Percentiles rank a stretch among this genome's conserved stretches.
Evolutionary conservation across 2,113 vertebrate genomes (phyloP).

Genomic region (Sterna hirundo): DNA sequence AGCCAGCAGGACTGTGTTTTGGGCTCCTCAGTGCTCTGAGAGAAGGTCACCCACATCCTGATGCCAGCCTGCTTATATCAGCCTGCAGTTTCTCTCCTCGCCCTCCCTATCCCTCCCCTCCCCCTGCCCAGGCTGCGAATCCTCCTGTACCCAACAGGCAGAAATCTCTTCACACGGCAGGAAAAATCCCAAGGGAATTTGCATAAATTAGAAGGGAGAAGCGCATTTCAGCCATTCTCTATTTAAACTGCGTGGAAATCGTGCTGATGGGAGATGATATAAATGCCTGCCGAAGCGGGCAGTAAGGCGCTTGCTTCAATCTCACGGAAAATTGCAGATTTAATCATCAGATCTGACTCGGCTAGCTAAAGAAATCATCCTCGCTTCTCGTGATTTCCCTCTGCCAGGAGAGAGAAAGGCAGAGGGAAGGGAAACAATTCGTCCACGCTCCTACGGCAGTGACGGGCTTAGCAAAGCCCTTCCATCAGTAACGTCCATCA

Average conservation of each 20-base stretch:
- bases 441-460: rapidly evolving
- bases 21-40: background rate
- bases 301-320: background rate
- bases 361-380: constrained; percentile 3
- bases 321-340: background rate
- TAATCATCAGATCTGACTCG: constrained; percentile 28
- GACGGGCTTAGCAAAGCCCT: background rate
- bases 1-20: background rate
- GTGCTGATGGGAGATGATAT: background rate
- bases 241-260: constrained; percentile 13
- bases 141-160: background rate
- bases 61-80: background rate
- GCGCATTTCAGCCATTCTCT: background rate
- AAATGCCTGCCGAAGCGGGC: background rate
- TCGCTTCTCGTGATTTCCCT: background rate
- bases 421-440: background rate
- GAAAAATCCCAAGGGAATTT: constrained; percentile 30
- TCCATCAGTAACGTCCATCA: background rate
- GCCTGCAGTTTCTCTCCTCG: background rate
- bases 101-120: background rate
- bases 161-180: constrained; percentile 13
- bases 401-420: background rate
- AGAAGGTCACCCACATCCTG: background rate
- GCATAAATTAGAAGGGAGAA: constrained; percentile 55
- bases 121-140: background rate